These are phyloP conservation scores for Vannuccia rotundouncinata DNA, from an alignment of 2,888 invertebrate species.

Conservation along the genomic window DNA sequence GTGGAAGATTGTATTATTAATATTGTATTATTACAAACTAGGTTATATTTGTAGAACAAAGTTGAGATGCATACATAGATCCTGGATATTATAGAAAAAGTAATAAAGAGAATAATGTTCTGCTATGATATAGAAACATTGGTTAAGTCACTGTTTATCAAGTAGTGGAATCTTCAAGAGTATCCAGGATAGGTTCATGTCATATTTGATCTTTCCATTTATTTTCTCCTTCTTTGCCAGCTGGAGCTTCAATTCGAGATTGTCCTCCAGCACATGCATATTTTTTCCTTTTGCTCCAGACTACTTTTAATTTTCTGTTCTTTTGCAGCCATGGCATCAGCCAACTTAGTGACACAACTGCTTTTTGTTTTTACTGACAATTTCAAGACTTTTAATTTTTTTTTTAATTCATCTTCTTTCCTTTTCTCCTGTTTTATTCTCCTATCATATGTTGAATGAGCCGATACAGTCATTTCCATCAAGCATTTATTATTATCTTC, in stretches of 20 bases:
- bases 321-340: not conserved
- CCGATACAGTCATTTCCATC: not conserved
- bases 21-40: too few relatives aligned
- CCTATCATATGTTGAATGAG: constrained; percentile 14
- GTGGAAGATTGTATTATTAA: too few relatives aligned
- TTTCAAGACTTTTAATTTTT: not conserved
- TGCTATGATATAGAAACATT: too few relatives aligned
- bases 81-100: not conserved
- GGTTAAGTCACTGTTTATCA: too few relatives aligned
- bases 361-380: not conserved
- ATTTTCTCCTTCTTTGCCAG: not conserved
- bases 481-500: too few relatives aligned
- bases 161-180: too few relatives aligned
- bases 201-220: not conserved
- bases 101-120: too few relatives aligned
- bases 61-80: not conserved
- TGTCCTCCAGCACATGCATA: not conserved
- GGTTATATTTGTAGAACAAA: not conserved
- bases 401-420: not conserved
- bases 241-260: constrained; percentile 6
- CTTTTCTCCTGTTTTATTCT: not conserved
- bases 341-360: not conserved
- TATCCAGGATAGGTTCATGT: too few relatives aligned
- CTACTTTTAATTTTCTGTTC: constrained; percentile 11
- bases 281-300: constrained; percentile 18